phyloP scores from a whole-genome alignment of 2,888 invertebrate genomes.

The Meiosimyza decipiens region DNA sequence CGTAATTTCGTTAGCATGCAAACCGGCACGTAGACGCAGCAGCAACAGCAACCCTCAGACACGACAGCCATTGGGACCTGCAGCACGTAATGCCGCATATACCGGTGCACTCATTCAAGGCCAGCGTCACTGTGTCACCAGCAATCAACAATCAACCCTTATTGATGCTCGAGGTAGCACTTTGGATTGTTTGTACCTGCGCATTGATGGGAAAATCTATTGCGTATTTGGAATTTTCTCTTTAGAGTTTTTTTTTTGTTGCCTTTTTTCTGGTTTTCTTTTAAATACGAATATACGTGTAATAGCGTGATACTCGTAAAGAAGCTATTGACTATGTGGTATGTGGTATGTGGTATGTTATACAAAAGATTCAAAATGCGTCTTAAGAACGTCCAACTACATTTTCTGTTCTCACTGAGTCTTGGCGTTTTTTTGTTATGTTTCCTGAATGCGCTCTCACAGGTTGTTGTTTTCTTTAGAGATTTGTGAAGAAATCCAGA shows the following conservation, averaged over 20 bases:
- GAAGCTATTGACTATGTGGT: too few relatives aligned
- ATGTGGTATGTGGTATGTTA: too few relatives aligned
- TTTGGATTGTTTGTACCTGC: slow-evolving; percentile 29
- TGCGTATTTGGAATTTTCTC: slow-evolving; percentile 17
- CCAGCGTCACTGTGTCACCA: background rate
- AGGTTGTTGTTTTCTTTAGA: too few relatives aligned
- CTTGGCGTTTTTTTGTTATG: too few relatives aligned
- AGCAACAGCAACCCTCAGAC: background rate
- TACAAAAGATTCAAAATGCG: too few relatives aligned
- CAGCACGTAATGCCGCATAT: background rate
- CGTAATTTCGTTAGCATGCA: slow-evolving; percentile 2
- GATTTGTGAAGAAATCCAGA: too few relatives aligned
- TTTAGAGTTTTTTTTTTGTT: background rate
- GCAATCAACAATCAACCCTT: background rate
- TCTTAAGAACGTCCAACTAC: too few relatives aligned
- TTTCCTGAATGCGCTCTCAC: too few relatives aligned
- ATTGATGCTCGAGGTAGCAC: background rate
- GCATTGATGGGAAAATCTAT: background rate
- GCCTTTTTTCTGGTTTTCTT: too few relatives aligned
- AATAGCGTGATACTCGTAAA: too few relatives aligned
- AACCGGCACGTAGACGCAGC: slow-evolving; percentile 22
- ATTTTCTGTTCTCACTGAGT: too few relatives aligned
- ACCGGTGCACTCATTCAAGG: background rate
- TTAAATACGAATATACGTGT: too few relatives aligned
- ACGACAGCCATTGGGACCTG: background rate